These are phyloP conservation scores for Mesembrinibis cayennensis DNA, from an alignment of 2,113 vertebrate species.

Conservation along the genomic window DNA sequence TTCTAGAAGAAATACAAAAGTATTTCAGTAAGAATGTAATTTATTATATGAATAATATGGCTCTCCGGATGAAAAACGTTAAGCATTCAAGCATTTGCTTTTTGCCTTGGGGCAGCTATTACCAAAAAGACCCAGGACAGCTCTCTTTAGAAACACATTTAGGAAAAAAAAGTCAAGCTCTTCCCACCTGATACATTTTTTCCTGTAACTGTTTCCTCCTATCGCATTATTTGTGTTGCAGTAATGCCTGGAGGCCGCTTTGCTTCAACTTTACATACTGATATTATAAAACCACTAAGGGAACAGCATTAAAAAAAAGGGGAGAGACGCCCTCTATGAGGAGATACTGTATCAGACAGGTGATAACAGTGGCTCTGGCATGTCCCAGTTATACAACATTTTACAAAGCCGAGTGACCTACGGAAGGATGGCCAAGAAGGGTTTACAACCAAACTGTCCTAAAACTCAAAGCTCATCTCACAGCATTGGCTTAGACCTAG, in stretches of 20 bases:
- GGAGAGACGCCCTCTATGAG: background rate
- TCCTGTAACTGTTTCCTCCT: background rate
- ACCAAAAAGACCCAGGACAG: background rate
- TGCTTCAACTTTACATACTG: background rate
- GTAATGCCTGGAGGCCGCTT: background rate
- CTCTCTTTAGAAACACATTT: background rate
- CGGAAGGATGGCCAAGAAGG: background rate
- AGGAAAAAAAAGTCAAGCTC: background rate
- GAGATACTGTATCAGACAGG: background rate
- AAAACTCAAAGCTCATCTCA: background rate
- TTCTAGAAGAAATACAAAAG: background rate
- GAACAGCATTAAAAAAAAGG: background rate
- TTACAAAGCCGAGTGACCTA: background rate
- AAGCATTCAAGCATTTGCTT: background rate
- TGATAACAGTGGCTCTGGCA: background rate
- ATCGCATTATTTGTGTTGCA: background rate
- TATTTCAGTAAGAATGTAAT: background rate
- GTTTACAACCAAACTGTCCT: background rate
- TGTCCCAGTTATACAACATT: background rate
- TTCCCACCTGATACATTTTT: background rate
- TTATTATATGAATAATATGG: background rate
- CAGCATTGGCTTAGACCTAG: background rate
- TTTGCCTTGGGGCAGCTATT: background rate
- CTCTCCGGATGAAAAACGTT: background rate
- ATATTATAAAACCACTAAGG: background rate